phyloP scores from a whole-genome alignment of 2,888 invertebrate species.

The Hypercompe scribonia region DNA sequence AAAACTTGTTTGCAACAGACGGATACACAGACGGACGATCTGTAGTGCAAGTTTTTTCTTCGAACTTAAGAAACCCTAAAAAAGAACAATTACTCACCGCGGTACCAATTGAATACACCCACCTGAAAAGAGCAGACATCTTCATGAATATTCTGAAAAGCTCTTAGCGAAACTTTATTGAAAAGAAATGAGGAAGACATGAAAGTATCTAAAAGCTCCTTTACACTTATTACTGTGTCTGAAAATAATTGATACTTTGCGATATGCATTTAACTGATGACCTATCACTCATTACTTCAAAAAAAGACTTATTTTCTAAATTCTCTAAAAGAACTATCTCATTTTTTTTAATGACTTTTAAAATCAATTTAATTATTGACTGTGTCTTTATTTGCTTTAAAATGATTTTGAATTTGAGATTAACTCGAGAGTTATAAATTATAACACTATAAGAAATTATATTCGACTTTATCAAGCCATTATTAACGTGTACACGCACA shows the following conservation, averaged over 20 bases:
- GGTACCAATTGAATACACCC: slow-evolving; percentile 73
- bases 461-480: no score
- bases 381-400: neutral
- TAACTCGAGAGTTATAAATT: neutral
- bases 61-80: slow-evolving; percentile 33
- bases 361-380: neutral
- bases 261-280: neutral
- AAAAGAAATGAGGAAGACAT: slow-evolving; percentile 67
- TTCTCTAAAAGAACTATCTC: neutral
- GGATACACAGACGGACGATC: neutral
- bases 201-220: slow-evolving; percentile 44
- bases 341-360: neutral
- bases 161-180: slow-evolving; percentile 82
- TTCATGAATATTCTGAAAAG: slow-evolving; percentile 84
- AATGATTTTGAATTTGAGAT: neutral
- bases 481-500: no score
- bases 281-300: neutral
- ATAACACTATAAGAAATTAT: no score
- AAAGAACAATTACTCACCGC: slow-evolving; percentile 66
- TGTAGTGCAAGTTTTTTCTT: neutral
- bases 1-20: no score
- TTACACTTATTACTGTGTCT: slow-evolving; percentile 25
- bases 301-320: neutral
- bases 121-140: slow-evolving; percentile 82
- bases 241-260: neutral